Conservation (phyloP, 1,140 invertebrate species). For the Thaumetopoea pityocampa region DNA sequence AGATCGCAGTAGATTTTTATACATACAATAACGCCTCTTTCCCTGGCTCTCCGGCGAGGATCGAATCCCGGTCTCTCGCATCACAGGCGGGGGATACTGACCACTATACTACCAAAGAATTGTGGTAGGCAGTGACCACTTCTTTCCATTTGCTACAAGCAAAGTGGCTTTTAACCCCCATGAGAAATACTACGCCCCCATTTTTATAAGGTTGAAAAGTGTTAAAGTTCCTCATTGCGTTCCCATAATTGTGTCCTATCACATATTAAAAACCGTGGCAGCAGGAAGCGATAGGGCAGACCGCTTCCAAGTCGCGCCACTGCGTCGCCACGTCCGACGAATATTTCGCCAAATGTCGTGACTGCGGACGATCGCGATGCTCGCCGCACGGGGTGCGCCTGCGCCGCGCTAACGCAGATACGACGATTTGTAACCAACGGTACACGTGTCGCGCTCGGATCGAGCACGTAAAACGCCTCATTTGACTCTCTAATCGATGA, state of each 20-base stretch:
- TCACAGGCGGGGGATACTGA: too few species aligned
- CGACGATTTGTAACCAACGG: conserved; percentile 55
- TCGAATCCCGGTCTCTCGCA: too few species aligned
- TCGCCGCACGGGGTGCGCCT: conserved; percentile 57
- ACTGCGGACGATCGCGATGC: conserved; percentile 70
- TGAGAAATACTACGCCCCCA: too few species aligned
- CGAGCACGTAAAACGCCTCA: conserved; percentile 27
- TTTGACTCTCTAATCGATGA: conserved; percentile 25
- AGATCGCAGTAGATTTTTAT: too few species aligned
- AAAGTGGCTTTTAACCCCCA: too few species aligned
- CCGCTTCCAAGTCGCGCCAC: conserved; percentile 64
- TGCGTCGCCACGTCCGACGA: conserved; percentile 53
- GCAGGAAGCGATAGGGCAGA: conserved; percentile 70
- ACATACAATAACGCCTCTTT: too few species aligned
- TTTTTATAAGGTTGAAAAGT: too few species aligned
- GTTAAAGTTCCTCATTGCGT: too few species aligned
- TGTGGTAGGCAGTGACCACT: too few species aligned
- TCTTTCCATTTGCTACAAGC: too few species aligned
- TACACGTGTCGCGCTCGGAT: conserved; percentile 46
- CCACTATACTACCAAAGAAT: too few species aligned
- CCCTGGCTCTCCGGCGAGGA: too few species aligned
- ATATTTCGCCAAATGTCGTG: conserved; percentile 74
- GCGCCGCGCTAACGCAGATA: conserved; percentile 57
- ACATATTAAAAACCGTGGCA: conserved; percentile 68
- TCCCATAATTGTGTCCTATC: conserved; percentile 65